Base-by-base conservation (phyloP, 2,888 invertebrate genomes). In the Drosophila leonis region DNA sequence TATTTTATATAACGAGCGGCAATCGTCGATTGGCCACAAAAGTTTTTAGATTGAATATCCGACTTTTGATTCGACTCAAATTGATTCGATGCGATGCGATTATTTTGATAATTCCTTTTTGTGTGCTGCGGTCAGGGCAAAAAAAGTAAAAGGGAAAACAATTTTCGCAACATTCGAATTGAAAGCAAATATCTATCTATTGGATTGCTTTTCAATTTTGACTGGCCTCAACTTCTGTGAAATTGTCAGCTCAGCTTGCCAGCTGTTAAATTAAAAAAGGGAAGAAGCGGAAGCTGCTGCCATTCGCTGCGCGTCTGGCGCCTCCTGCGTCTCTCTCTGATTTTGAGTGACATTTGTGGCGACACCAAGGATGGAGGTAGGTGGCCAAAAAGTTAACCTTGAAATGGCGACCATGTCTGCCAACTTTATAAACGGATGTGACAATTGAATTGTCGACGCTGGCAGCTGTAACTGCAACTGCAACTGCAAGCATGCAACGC, bases 401-500 rank as follows among this genome's bases (percentile, higher is more conserved):
- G 82, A 82, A 82, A 83, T 75, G 35, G 84, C 75, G 54, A 52
- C 65, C 75, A 71, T 79, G 81, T 79, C 75, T 80, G 85, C 82
- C 82, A 82, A 82, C 86, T 86, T 83, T 72, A 83, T 75, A 83
- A 85, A 71, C 86, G 86, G 72, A 85, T 85, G 86, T 72, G 83
- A 80, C 82, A 82, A 82, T 82, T 82, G 65, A 82, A 82, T 82
- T 85, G 82, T 71, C 83, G 70, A 65, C 76, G 62, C 52, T 65
- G 72, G 27, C 54, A 41, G 61, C 49, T 52, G 57, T 42, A 12
- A 69, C 51, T 33, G 49, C 18, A 46, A 55, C 60, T 42, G 56
- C 52, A 46, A 46, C 35, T 44, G 46, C 54, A 20, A 57, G 65
- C 65, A 44, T 66, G 59, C 75, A 61, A 65, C 51, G 46, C 29